Conservation (phyloP, 2,113 vertebrate genomes). For the Spea bombifrons region DNA sequence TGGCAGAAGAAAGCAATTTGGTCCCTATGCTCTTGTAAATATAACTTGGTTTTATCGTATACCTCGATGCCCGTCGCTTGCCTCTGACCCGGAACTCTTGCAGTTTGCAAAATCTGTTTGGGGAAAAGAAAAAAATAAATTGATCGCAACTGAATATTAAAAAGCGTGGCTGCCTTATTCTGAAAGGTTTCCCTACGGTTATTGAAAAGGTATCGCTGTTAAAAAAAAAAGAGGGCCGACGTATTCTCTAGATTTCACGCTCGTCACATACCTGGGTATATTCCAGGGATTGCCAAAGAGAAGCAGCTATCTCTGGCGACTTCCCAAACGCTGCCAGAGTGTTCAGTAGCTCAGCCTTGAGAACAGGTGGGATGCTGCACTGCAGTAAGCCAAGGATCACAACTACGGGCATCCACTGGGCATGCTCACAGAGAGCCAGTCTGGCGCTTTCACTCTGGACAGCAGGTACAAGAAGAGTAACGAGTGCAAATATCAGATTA, state of each 20-base stretch:
- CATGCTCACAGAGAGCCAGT: slow-evolving; percentile 90
- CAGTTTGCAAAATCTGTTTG: slow-evolving; percentile 88
- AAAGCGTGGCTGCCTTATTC: too few species aligned
- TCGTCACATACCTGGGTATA: slow-evolving; percentile 82
- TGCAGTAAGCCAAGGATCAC: slow-evolving; percentile 91
- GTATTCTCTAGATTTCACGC: too few species aligned
- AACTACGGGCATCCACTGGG: slow-evolving; percentile 95
- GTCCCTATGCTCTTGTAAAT: too few species aligned
- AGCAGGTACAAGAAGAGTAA: not conserved
- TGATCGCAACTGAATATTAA: too few species aligned
- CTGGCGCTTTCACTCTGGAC: slow-evolving; percentile 92
- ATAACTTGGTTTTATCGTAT: not conserved
- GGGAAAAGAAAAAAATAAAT: slow-evolving; percentile 42
- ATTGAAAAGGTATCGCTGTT: too few species aligned
- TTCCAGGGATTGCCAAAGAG: slow-evolving; percentile 95
- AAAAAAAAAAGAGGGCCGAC: too few species aligned
- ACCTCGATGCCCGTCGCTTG: slow-evolving; percentile 95
- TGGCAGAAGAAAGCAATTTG: too few species aligned
- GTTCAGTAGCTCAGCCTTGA: slow-evolving; percentile 86
- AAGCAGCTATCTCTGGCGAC: slow-evolving; percentile 93
- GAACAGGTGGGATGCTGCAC: slow-evolving; percentile 86
- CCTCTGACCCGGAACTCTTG: slow-evolving; percentile 83
- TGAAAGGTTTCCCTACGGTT: too few species aligned
- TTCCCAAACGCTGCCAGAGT: slow-evolving; percentile 89
- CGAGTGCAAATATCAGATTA: not conserved